Base-by-base conservation (phyloP, 2,797 vertebrate genomes). In the Enteromius argenteus region DNA sequence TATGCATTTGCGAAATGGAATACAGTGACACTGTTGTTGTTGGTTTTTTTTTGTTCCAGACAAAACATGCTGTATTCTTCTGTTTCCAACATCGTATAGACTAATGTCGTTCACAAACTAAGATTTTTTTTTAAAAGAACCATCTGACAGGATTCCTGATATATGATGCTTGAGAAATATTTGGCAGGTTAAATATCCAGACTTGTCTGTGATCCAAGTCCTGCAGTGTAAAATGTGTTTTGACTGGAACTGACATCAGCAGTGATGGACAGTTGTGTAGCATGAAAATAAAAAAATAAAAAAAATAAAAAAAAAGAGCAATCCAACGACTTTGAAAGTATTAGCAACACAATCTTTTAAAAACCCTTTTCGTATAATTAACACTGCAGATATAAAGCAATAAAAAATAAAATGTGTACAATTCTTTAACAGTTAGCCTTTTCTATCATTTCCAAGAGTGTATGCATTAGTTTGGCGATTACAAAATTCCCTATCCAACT, bases 201-300 rank as follows among this genome's bases (percentile, higher is more conserved):
- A 51, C 46, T 21, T 74, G 46, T 35, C 46, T 21, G 5, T 35
- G 30, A 51, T 73, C 27, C 0, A 21, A 13, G 46, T 51, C 27
- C 71, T 35, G 27, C 46, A 2, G 27, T 73, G 46, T 51, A 17
- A 73, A 51, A 73, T 49, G 23, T 49, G 69, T 72, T 72, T 74
- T 21, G 46, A 35, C 19, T n/a, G 49, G 5, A 53, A 74, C 10
- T n/a, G 46, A 74, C 46, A 32, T 32, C 62, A 32, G 62, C 15
- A 19, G 8, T 66, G 30, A 66, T 19, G 32, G 71, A 30, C 44
- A 51, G 27, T 46, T 71, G 6, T 71, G 14, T 46, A 9, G 23
- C 27, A 7, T 15, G 23, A 30, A 73, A 51, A 39, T 39, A 39
- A 39, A 39, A 8, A 39, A 39, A 39, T 9, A 9, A 39, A 2